Base-by-base conservation (phyloP, 2,888 invertebrate genomes). In the Prosopocoilus inquinatus region DNA sequence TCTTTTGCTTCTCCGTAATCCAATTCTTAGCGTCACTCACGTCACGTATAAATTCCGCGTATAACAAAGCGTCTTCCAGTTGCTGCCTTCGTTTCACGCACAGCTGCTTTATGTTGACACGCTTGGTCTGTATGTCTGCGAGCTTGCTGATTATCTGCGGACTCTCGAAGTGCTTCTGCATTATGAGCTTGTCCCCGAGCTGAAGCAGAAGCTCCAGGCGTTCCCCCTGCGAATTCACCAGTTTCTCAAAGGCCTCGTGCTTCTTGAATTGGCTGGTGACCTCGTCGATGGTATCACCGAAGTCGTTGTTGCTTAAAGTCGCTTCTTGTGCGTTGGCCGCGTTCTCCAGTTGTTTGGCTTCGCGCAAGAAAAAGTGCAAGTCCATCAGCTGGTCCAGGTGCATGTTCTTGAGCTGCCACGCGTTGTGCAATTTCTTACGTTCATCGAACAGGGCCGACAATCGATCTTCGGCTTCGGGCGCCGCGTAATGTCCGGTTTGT, bases 161-260 rank as follows among this genome's bases (percentile, higher is more conserved):
- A 61, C 89, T 89, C 67, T 96, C 94, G 67, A 96, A 96, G 75
- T 98, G 97, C 74, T 91, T 88, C 75, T 94, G 94, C 38, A 89
- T 86, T 28, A 96, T 80, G 47, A 98, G 80, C 74, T 95, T 94
- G 57, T 87, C 86, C 0, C 94, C 95, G 70, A 94, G 93, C 55
- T 88, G 89, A 74, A 91, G 88, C 44, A 96, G 77, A 0, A 89
- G 83, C 0, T 85, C 82, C 13, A 95, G 81, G 77, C 94, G 93
- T 74, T 96, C 96, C 64, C 95, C 94, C 80, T 94, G 88, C 0
- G 92, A 90, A 9, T 86, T 86, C 5, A 97, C 84, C 0, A 96
- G 79, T 69, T 94, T 94, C 74, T 95, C 95, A 74, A 98, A 96
- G 2, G 93, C 95, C 66, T 95, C 96, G 67, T 97, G 96, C 71